These are phyloP conservation scores for Nyctalus aviator DNA, from an alignment of 2,797 vertebrate species.

Conservation along the genomic window DNA sequence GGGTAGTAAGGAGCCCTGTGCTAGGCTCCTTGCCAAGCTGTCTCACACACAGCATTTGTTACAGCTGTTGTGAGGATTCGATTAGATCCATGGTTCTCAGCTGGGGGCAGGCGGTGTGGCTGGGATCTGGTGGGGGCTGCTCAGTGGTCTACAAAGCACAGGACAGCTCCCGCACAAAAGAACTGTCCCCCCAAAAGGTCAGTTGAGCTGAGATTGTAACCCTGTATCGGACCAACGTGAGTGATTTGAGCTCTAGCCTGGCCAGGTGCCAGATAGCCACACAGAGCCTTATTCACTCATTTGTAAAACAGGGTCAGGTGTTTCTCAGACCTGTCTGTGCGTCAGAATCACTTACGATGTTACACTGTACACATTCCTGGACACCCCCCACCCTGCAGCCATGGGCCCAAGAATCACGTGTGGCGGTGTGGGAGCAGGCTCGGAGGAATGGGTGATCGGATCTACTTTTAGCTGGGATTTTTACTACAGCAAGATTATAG, in stretches of 20 bases:
- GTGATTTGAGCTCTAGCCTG: not conserved
- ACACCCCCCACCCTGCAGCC: not conserved
- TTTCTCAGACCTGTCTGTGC: not conserved
- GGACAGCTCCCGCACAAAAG: not conserved
- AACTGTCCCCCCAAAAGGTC: not conserved
- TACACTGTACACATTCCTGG: not conserved
- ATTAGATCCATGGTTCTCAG: not conserved
- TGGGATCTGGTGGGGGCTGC: not conserved
- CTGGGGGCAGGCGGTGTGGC: not conserved
- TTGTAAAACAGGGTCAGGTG: not conserved
- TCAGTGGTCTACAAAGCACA: not conserved
- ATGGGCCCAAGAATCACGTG: not conserved
- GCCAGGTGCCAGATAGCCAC: not conserved
- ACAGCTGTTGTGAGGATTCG: not conserved
- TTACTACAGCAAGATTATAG: slow-evolving; percentile 39
- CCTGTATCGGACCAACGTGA: not conserved
- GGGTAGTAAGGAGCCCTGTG: not conserved
- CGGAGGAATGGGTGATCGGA: not conserved
- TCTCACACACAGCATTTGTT: not conserved
- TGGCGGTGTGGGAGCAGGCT: not conserved
- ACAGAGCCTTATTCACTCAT: not conserved
- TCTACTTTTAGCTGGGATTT: slow-evolving; percentile 24
- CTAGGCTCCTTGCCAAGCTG: not conserved
- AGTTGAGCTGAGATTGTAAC: not conserved
- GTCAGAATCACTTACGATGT: not conserved